These are phyloP conservation scores for Metaphire vulgaris DNA, from an alignment of 1,140 invertebrate genomes.

Conservation along the genomic window DNA sequence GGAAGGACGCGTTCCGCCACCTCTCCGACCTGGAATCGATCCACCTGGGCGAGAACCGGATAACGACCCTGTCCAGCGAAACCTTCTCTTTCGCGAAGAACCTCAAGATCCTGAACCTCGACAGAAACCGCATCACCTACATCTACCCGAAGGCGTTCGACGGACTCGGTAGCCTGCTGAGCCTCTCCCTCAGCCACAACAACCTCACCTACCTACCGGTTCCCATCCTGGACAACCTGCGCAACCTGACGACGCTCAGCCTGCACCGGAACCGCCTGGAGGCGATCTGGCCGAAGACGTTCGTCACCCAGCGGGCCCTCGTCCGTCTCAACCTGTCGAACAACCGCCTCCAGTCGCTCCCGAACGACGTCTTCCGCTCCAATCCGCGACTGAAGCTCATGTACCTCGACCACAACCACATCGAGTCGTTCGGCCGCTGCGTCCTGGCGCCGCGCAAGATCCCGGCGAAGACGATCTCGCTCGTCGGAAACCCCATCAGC, in stretches of 20 bases:
- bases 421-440: background rate
- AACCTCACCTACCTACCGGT: background rate
- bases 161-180: slow-evolving; percentile 61
- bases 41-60: slow-evolving; percentile 9
- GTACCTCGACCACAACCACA: slow-evolving; percentile 1
- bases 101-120: slow-evolving; percentile 12
- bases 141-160: slow-evolving; percentile 65
- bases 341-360: background rate
- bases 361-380: background rate
- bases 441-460: background rate
- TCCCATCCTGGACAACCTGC: slow-evolving; percentile 25
- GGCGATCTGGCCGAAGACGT: slow-evolving; percentile 14
- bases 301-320: background rate
- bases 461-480: slow-evolving; percentile 5
- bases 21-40: background rate
- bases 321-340: slow-evolving; percentile 3
- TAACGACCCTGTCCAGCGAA: background rate
- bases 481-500: slow-evolving; percentile 5
- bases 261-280: slow-evolving; percentile 63
- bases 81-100: slow-evolving; percentile 14
- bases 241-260: slow-evolving; percentile 62
- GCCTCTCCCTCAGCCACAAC: slow-evolving; percentile 57
- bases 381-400: background rate
- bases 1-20: background rate
- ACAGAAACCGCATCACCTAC: slow-evolving; percentile 63